Evolutionary conservation across 2,797 vertebrate genomes (phyloP).

Genomic region (Silurus aristotelis): DNA sequence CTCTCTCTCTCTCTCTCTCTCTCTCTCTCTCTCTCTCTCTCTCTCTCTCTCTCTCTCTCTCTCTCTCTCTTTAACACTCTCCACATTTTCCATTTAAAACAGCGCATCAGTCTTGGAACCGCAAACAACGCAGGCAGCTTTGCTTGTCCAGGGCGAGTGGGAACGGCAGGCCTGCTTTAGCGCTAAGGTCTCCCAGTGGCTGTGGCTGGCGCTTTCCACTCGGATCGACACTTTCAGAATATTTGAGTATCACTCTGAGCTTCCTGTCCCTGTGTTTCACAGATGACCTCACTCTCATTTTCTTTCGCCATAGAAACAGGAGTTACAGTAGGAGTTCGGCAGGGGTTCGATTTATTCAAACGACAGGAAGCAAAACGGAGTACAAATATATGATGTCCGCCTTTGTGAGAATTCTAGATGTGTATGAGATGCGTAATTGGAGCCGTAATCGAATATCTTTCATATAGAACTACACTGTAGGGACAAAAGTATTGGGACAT

Average conservation of each 20-base stretch:
- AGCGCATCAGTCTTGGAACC: constrained; percentile 40
- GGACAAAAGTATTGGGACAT: too few species aligned
- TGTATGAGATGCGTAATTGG: not conserved
- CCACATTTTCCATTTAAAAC: constrained; percentile 35
- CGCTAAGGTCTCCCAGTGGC: constrained; percentile 1
- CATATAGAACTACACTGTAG: too few species aligned
- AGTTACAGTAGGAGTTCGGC: not conserved
- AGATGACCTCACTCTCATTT: constrained; percentile 19
- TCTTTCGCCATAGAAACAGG: constrained; percentile 23
- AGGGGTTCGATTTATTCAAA: not conserved
- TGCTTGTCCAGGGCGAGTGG: constrained; percentile 6
- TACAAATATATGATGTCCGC: not conserved
- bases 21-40: constrained; percentile 1
- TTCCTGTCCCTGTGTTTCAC: constrained; percentile 26
- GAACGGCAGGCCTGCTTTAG: not conserved
- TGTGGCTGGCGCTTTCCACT: constrained; percentile 30
- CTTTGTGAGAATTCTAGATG: not conserved
- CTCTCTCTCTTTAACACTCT: constrained; percentile 34
- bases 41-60: constrained; percentile 19
- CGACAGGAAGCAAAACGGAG: not conserved
- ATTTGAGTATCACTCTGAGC: constrained; percentile 38
- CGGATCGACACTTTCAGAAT: constrained; percentile 28
- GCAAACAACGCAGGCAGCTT: constrained; percentile 38
- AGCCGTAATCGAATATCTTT: too few species aligned
- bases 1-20: constrained; percentile 10